Evolutionary conservation across 1,140 invertebrate genomes (phyloP), one percentile per base, ranked within the genome.

Genomic region (Cydia strobilella): DNA sequence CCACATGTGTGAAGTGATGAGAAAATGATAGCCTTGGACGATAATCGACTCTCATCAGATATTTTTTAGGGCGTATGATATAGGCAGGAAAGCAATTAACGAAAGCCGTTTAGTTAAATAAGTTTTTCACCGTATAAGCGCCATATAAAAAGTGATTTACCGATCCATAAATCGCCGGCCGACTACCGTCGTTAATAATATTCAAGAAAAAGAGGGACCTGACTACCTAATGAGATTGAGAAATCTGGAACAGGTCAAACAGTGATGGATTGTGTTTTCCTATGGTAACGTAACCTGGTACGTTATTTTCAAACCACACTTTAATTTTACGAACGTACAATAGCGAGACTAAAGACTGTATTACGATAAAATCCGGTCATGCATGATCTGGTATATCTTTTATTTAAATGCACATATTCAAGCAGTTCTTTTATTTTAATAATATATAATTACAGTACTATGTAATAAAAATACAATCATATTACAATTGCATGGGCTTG

Each of bases 1-100:
- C 65, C 65, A 42, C 65, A 69, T 69, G 65, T 69, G 65, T 42
- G 65, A 69, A 69, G 65, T 69, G 35, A 69, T 69, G 65, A 35
- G 65, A 69, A 69, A 69, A 69, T 69, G 65, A 69, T 69, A 69
- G 65, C 31, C 31, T 13, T 69, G 65, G 65, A 35, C 65, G 65
- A 69, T 69, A 69, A 69, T 69, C 65, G 65, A 69, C 65, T 39
- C 35, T 69, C 65, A 69, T 69, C 31, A 69, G n/a, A 18, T 39
- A 69, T 69, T 5, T 66, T 39, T 66, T 66, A 31, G 12, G 12
- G 15, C 27, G 5, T n/a, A 66, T 66, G 12, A 35, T 18, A 66
- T 59, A 18, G 6, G 48, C 15, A n/a, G 6, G 18, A 51, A 51
- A 18, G n/a, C 48, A 51, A 51, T 51, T n/a, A 18, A 51, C 5